These are phyloP conservation scores for Drosophila flavopinicola DNA, from an alignment of 2,888 invertebrate genomes.

Conservation along the genomic window DNA sequence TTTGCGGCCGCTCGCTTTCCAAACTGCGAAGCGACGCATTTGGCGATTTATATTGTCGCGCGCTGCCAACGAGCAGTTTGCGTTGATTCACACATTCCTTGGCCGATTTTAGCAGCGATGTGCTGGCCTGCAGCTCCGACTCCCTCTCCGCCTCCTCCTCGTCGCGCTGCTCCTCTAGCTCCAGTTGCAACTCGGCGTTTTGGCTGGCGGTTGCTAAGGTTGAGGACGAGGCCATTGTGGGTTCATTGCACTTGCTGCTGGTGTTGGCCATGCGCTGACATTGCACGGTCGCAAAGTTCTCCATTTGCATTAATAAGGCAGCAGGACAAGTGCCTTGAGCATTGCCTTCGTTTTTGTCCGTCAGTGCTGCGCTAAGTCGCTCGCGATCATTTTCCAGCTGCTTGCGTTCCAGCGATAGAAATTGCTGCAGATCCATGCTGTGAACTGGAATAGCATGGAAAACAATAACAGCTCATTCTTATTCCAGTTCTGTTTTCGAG, in stretches of 20 bases:
- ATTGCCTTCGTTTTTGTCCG: slow-evolving; percentile 12
- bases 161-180: slow-evolving; percentile 19
- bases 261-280: slow-evolving; percentile 53
- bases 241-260: slow-evolving; percentile 57
- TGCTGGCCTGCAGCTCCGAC: slow-evolving; percentile 1
- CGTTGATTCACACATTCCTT: slow-evolving; percentile 77
- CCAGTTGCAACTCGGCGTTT: slow-evolving; percentile 47
- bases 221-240: slow-evolving; percentile 34
- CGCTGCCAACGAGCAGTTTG: slow-evolving; percentile 67
- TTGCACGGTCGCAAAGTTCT: slow-evolving; percentile 49
- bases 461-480: not conserved
- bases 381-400: slow-evolving; percentile 65
- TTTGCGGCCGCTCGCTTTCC: slow-evolving; percentile 68
- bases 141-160: slow-evolving; percentile 3
- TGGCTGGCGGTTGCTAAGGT: slow-evolving; percentile 67
- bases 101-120: slow-evolving; percentile 55
- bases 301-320: slow-evolving; percentile 48
- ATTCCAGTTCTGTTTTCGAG: not conserved
- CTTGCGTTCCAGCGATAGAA: slow-evolving; percentile 65
- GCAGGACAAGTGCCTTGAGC: slow-evolving; percentile 58
- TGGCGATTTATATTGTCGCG: slow-evolving; percentile 70
- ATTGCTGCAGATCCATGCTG: slow-evolving; percentile 72
- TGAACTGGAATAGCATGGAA: slow-evolving; percentile 7
- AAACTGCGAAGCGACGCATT: slow-evolving; percentile 62
- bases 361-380: slow-evolving; percentile 39